These are phyloP conservation scores for Chymomyza caudatula DNA, from an alignment of 2,888 invertebrate genomes.

Conservation along the genomic window DNA sequence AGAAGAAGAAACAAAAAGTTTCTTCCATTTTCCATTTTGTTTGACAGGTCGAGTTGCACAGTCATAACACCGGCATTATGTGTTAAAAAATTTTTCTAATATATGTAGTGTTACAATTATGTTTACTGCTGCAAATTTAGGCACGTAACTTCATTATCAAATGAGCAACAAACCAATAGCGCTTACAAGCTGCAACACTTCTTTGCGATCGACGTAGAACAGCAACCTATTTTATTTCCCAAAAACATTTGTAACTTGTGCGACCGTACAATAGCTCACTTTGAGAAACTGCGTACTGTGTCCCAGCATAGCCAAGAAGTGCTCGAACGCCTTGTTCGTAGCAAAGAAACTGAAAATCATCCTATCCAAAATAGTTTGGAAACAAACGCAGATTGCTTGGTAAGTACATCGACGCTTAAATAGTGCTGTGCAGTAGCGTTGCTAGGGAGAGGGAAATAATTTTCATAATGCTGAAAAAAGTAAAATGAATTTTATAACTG, in stretches of 20 bases:
- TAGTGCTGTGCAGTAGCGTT: no score
- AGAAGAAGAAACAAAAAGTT: not conserved
- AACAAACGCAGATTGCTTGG: no score
- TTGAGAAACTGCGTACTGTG: slow-evolving; percentile 57
- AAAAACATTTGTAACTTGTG: slow-evolving; percentile 65
- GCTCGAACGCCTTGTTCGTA: no score
- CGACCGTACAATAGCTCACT: slow-evolving; percentile 59
- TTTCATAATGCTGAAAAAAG: no score
- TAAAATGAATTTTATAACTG: no score
- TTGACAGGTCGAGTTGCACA: not conserved
- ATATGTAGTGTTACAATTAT: no score
- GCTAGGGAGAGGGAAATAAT: no score
- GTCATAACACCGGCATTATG: slow-evolving; percentile 29
- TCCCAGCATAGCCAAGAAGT: slow-evolving; percentile 57
- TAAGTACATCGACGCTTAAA: no score
- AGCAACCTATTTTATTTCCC: slow-evolving; percentile 54
- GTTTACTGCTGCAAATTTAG: slow-evolving; percentile 61
- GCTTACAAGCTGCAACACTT: slow-evolving; percentile 51
- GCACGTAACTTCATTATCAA: no score
- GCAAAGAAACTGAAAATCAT: no score
- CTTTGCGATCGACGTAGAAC: slow-evolving; percentile 59
- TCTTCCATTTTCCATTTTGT: no score
- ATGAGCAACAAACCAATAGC: slow-evolving; percentile 39
- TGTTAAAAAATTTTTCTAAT: slow-evolving; percentile 60
- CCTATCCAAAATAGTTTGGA: no score